Conservation (phyloP, 2,797 vertebrate species). For the Takifugu rubripes region DNA sequence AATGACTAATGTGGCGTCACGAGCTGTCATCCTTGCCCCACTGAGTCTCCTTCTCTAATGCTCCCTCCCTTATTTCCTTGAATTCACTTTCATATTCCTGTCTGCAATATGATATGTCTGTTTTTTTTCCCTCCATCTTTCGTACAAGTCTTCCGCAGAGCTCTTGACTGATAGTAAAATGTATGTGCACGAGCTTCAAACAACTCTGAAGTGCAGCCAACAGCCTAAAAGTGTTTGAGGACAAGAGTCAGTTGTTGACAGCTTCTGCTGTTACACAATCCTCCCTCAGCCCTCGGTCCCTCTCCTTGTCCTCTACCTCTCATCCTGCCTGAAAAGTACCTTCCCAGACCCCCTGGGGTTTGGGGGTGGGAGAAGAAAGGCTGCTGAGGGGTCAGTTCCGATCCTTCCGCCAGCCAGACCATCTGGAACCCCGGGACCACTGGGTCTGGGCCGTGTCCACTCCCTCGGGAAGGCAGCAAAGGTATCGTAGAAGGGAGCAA, state of each 20-base stretch:
- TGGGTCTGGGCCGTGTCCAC: slow-evolving; percentile 23
- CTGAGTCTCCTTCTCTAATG: slow-evolving; percentile 40
- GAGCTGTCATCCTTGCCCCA: slow-evolving; percentile 67
- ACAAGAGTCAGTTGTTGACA: slow-evolving; percentile 62
- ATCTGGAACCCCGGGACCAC: slow-evolving; percentile 58
- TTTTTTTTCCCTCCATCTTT: slow-evolving; percentile 16
- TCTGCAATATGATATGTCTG: slow-evolving; percentile 55
- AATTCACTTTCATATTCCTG: slow-evolving; percentile 44
- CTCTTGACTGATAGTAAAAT: slow-evolving; percentile 48
- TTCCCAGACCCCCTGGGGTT: slow-evolving; percentile 33
- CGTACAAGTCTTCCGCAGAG: slow-evolving; percentile 27
- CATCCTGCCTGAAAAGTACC: slow-evolving; percentile 38
- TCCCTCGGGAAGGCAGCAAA: slow-evolving; percentile 20
- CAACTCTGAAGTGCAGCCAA: slow-evolving; percentile 39
- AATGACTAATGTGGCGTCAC: slow-evolving; percentile 71
- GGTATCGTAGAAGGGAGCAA: slow-evolving; percentile 16
- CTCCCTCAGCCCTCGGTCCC: slow-evolving; percentile 26
- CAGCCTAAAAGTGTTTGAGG: slow-evolving; percentile 44
- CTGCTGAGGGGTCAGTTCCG: slow-evolving; percentile 43
- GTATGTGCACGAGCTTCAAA: slow-evolving; percentile 52
- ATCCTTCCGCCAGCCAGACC: slow-evolving; percentile 51
- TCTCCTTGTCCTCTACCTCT: slow-evolving; percentile 43
- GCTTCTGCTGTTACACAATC: slow-evolving; percentile 54
- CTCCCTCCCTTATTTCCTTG: slow-evolving; percentile 50
- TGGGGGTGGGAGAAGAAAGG: slow-evolving; percentile 52